Conservation (phyloP, 2,888 invertebrate species). For the Euplexia lucipara region DNA sequence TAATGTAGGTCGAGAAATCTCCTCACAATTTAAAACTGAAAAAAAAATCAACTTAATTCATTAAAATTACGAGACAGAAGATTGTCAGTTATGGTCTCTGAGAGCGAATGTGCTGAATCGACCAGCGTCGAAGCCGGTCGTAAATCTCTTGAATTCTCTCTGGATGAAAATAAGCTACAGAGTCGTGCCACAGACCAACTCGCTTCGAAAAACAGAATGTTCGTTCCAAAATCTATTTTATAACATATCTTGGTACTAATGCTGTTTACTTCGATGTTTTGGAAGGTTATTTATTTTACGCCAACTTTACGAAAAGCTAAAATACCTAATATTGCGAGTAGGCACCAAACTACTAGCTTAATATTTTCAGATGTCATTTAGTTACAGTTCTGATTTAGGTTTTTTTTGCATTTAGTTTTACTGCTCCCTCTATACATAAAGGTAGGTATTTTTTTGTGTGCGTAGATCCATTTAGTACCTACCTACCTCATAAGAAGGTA, state of each 20-base stretch:
- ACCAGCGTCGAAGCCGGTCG: conserved; percentile 83
- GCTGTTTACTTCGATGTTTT: conserved; percentile 28
- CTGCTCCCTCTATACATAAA: background rate
- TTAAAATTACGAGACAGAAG: conserved; percentile 85
- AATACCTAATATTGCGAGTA: conserved; percentile 14
- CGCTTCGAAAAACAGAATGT: conserved; percentile 53
- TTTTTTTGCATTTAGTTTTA: background rate
- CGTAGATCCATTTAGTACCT: too few species aligned
- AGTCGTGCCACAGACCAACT: conserved; percentile 66
- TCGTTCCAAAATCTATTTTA: conserved; percentile 36
- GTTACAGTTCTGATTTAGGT: background rate
- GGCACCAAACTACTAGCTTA: conserved; percentile 4
- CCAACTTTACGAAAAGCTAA: conserved; percentile 18
- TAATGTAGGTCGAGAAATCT: conserved; percentile 52
- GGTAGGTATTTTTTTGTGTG: too few species aligned
- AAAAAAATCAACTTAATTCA: conserved; percentile 80
- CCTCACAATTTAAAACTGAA: conserved; percentile 65
- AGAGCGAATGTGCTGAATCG: conserved; percentile 87
- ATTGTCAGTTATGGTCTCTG: conserved; percentile 85
- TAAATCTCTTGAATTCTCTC: conserved; percentile 85
- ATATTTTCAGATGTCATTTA: conserved; percentile 5
- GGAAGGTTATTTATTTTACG: conserved; percentile 29
- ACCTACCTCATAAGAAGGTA: too few species aligned
- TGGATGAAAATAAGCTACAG: conserved; percentile 85
- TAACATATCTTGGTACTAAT: background rate